Evolutionary conservation across 2,113 vertebrate species (phyloP), one percentile per base, ranked within the genome.

Genomic region (Ptyas mucosa): DNA sequence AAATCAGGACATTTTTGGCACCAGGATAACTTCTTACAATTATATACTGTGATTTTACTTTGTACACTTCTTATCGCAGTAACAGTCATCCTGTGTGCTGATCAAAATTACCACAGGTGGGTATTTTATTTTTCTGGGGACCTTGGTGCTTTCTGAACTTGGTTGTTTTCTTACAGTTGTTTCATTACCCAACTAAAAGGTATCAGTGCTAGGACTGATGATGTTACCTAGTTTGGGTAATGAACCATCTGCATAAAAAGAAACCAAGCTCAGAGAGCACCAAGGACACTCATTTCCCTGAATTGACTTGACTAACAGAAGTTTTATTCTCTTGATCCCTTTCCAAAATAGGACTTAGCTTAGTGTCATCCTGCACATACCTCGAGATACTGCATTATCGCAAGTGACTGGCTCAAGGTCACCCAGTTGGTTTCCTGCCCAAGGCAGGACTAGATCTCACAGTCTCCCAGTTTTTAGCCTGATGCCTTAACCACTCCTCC

Each of bases 291-390:
- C 61, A 69, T n/a, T 64, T 64, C 61, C 10, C 11, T 64, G 29
- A 69, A 95, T 94, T 95, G 96, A 94, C 93, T 94, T 57, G 81
- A 93, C 51, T 54, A 91, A 93, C 93, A 94, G 55, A 95, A 94
- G 2, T 29, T 9, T 81, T 94, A 57, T 64, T 89, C 94, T 88
- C 23, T 55, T 93, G 61, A 81, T 46, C 43, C 3, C 39, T 90
- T 92, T 86, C 57, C 0, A 90, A 96, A 95, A 75, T 89, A 95
- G 94, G 94, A 94, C 94, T 86, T 96, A 94, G 96, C 93, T n/a
- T 95, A 95, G 95, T 93, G 15, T 96, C 94, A 95, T 90, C 94
- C 96, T 94, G 94, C 96, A 94, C 96, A 96, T 96, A 46, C 96
- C 95, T 95, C 95, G 95, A 95, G 61, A 97, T 92, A 95, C 90